A percentile compares a stretch with the other conserved stretches of the same genome.
Conservation (phyloP, 2,113 vertebrate genomes). For the Elaphurus davidianus region DNA sequence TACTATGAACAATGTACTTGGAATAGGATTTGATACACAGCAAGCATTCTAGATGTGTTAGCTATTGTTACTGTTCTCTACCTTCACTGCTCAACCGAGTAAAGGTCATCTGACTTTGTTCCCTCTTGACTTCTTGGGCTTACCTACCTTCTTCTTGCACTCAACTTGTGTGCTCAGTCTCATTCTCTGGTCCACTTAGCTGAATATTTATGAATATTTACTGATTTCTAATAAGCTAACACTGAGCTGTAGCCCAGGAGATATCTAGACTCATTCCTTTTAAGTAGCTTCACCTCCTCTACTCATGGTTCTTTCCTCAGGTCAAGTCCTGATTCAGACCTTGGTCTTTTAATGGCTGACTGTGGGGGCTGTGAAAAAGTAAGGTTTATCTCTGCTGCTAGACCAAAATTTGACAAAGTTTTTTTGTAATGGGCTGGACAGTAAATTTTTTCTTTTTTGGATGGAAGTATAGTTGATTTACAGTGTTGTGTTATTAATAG, state of each 20-base stretch:
- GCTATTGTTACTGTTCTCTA: not conserved
- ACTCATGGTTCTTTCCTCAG: not conserved
- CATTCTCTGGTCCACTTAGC: not conserved
- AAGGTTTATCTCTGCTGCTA: not conserved
- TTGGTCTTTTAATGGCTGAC: not conserved
- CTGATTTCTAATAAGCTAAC: not conserved
- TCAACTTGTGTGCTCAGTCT: not conserved
- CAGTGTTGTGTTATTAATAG: not conserved
- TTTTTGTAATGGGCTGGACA: not conserved
- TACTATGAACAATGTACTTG: not conserved
- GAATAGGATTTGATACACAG: not conserved
- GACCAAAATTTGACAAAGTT: not conserved
- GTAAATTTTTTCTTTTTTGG: not conserved
- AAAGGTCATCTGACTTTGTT: not conserved
- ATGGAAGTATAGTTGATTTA: not conserved
- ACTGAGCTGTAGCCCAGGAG: not conserved
- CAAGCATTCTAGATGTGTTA: not conserved
- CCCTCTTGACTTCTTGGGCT: not conserved
- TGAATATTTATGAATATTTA: not conserved
- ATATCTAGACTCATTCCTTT: not conserved
- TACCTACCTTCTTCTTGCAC: not conserved
- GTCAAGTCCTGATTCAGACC: not conserved
- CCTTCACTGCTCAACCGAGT: not conserved
- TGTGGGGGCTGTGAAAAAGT: not conserved
- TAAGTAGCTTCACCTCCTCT: not conserved